Evolutionary conservation across 1,140 invertebrate species (phyloP).

Genomic region (Andricus grossulariae): DNA sequence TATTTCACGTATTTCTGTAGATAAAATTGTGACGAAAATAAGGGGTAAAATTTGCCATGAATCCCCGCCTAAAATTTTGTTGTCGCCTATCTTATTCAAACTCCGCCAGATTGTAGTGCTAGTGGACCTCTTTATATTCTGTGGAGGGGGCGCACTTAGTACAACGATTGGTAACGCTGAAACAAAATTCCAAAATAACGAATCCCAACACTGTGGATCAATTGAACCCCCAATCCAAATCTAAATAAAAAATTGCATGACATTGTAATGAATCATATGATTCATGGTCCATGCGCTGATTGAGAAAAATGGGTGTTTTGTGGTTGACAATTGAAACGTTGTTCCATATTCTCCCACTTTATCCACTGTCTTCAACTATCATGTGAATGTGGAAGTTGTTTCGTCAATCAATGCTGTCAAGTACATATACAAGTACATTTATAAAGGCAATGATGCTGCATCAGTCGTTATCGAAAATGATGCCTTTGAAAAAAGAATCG

Average conservation of each 20-base stretch:
- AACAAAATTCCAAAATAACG: conserved; percentile 60
- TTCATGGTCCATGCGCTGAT: conserved; percentile 64
- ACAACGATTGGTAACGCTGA: conserved; percentile 59
- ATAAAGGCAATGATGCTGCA: conserved; percentile 40
- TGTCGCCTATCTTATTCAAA: no score
- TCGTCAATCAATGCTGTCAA: conserved; percentile 32
- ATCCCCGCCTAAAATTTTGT: no score
- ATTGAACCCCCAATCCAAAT: conserved; percentile 68
- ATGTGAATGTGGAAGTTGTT: conserved; percentile 42
- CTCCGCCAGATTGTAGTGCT: no score
- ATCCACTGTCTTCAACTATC: conserved; percentile 31
- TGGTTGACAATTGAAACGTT: conserved; percentile 36
- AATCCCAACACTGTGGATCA: conserved; percentile 60
- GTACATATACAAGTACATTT: conserved; percentile 39
- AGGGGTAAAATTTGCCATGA: no score
- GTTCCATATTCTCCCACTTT: conserved; percentile 39
- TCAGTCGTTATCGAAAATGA: not conserved
- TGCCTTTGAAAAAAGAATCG: conserved; percentile 27
- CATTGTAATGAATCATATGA: conserved; percentile 57
- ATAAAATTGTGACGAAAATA: no score
- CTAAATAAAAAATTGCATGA: conserved; percentile 49
- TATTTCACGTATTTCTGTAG: no score
- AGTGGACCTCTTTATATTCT: no score
- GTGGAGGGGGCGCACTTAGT: no score
- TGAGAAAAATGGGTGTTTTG: conserved; percentile 20